Base-by-base conservation (phyloP, 2,888 invertebrate genomes). In the Galeruca laticollis region DNA sequence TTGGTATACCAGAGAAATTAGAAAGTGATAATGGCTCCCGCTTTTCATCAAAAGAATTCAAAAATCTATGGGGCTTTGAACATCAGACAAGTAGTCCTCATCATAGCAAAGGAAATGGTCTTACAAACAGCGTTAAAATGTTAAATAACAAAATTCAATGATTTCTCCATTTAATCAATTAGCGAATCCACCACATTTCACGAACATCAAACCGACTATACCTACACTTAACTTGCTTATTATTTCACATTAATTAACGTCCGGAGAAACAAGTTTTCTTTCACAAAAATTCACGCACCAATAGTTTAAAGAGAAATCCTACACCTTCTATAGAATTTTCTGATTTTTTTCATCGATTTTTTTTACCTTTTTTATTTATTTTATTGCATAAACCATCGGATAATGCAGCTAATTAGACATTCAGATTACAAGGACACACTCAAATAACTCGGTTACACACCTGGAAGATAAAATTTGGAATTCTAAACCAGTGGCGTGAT, bases 381-480 rank as follows among this genome's bases (percentile, higher is more conserved):
- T 51, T 51, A 21, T 51, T 51, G 21, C 21, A 51, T 51, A 51
- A 51, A 51, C 15, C 21, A 51, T 51, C 20, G 13, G 20, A 21
- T 21, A 51, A 5, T 20, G 21, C 11, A 21, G 18, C 18, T 51
- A 51, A 51, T 51, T 21, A 51, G 13, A 51, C 15, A 51, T 51
- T 51, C 21, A 10, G 13, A 51, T 51, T 51, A 20, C 51, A 51
- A 51, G 51, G 20, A 51, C 51, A 20, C 10, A 13, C 13, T 51
- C 21, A 21, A 51, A 51, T 51, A 51, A 51, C 51, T 21, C 13
- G 21, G 18, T 20, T 51, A 51, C 51, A 51, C 51, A 51, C 51
- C 51, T 51, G 51, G 51, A 51, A 20, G n/a, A 51, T 51, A 21
- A 51, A 51, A 51, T 21, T 21, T 51, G 51, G 18, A 21, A 21